phyloP scores from a whole-genome alignment of 1,140 invertebrate genomes.

The Drosophila serrata region DNA sequence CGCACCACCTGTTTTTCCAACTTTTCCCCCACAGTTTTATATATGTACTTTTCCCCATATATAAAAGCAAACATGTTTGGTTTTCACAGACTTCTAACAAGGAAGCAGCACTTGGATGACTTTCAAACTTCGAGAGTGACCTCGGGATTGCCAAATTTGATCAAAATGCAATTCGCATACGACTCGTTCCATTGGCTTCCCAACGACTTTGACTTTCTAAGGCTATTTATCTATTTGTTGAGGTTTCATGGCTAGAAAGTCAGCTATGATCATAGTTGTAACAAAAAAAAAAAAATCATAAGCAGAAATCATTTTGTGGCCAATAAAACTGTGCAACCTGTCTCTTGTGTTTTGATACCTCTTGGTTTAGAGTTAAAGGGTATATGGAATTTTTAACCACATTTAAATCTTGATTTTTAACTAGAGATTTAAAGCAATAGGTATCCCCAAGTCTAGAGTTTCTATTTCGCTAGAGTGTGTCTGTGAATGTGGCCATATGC shows the following conservation, averaged over 20 bases:
- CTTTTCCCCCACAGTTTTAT: background rate
- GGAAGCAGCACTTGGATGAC: conserved; percentile 36
- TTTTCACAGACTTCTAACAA: conserved; percentile 43
- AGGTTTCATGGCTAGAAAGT: conserved; percentile 73
- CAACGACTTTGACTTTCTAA: conserved; percentile 67
- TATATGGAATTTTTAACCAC: background rate
- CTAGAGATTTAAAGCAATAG: background rate
- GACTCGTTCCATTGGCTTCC: conserved; percentile 34
- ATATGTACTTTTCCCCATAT: background rate
- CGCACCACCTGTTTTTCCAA: conserved; percentile 7
- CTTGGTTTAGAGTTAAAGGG: background rate
- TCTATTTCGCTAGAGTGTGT: background rate
- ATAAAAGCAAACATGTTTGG: background rate
- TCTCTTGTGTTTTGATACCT: background rate
- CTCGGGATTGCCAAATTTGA: conserved; percentile 55
- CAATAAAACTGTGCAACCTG: conserved; percentile 47
- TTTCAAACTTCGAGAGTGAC: conserved; percentile 62
- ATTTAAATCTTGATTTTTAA: background rate
- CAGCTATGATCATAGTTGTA: conserved; percentile 23
- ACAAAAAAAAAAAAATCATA: conserved; percentile 66
- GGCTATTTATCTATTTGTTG: conserved; percentile 58
- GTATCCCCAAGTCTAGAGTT: background rate
- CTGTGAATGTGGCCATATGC: conserved; percentile 26
- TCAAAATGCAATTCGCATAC: conserved; percentile 41
- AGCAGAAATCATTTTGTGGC: conserved; percentile 53